phyloP scores from a whole-genome alignment of 2,797 vertebrate genomes.

The Amphiprion clarkii region DNA sequence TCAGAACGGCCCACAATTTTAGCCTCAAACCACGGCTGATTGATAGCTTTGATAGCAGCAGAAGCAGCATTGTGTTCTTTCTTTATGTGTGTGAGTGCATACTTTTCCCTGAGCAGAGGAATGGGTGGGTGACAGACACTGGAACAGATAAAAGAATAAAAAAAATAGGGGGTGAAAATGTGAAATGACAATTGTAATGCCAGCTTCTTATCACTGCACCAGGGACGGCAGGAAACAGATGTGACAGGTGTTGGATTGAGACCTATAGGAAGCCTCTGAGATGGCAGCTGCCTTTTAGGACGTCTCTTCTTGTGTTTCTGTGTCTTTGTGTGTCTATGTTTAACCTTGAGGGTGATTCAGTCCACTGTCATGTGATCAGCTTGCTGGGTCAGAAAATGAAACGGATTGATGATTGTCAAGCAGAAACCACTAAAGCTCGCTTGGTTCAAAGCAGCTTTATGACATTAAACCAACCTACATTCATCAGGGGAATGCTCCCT shows the following conservation, averaged over 20 bases:
- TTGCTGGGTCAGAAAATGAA: conserved; percentile 32
- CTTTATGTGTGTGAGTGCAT: conserved; percentile 25
- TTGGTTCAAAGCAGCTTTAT: conserved; percentile 15
- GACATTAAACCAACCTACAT: conserved; percentile 11
- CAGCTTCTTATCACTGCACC: conserved; percentile 59
- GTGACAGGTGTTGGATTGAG: conserved; percentile 77
- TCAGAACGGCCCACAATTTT: conserved; percentile 67
- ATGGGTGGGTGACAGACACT: conserved; percentile 33
- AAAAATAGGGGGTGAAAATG: conserved; percentile 66
- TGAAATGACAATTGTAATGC: conserved; percentile 76
- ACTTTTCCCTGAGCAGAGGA: conserved; percentile 5
- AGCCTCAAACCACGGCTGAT: conserved; percentile 74
- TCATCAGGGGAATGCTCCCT: background rate
- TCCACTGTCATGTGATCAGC: conserved; percentile 53
- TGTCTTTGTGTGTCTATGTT: conserved; percentile 9
- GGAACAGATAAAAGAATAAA: conserved; percentile 57
- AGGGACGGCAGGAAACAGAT: conserved; percentile 67
- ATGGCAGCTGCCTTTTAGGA: conserved; percentile 69
- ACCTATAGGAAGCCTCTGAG: conserved; percentile 70
- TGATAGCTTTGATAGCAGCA: conserved; percentile 78
- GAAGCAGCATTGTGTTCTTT: conserved; percentile 44
- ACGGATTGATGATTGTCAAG: conserved; percentile 5
- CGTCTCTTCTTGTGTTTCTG: conserved; percentile 46
- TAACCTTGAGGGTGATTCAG: conserved; percentile 62
- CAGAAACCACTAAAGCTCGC: conserved; percentile 15